Base-by-base conservation (phyloP, 1,140 invertebrate genomes). In the Drosophila sturtevanti region DNA sequence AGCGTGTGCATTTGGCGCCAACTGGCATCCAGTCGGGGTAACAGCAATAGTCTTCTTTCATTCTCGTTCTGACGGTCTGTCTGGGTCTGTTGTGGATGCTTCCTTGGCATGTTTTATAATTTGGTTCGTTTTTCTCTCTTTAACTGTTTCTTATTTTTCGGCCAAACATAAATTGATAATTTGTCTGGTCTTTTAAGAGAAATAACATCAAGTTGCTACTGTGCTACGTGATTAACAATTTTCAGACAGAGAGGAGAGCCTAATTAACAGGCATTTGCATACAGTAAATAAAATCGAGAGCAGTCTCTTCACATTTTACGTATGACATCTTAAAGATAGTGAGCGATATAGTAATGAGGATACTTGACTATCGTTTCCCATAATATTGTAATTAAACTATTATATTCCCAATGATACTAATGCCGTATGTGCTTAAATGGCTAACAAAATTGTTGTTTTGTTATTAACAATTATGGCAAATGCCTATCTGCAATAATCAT, bases 351-450 rank as follows among this genome's bases (percentile, higher is more conserved):
- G n/a, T n/a, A n/a, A 37, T 61, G 11, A 44, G 68, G 76, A 71
- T 71, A 77, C 77, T 63, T 64, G 31, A 38, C 65, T 77, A 74
- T 81, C 73, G 68, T 41, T 62, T 72, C 66, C 74, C 63, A 81
- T 81, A 74, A 84, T 76, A 79, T 79, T 84, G 80, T 69, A 84
- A 84, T 84, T 84, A 84, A 79, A 84, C 76, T 79, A 84, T 84
- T 84, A 84, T 84, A 75, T 84, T 64, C 72, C 62, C 41, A 63
- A 4, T 44, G 55, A 10, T 6, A 16, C n/a, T 24, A 21, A 37
- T 27, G 60, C 10, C n/a, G n/a, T n/a, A n/a, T n/a, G n/a, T n/a
- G n/a, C n/a, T n/a, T n/a, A n/a, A n/a, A n/a, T n/a, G n/a, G n/a
- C n/a, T n/a, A n/a, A n/a, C n/a, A 6, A 35, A 10, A 37, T 38